Evolutionary conservation across 2,113 vertebrate species (phyloP).

Genomic region (Myodes glareolus): DNA sequence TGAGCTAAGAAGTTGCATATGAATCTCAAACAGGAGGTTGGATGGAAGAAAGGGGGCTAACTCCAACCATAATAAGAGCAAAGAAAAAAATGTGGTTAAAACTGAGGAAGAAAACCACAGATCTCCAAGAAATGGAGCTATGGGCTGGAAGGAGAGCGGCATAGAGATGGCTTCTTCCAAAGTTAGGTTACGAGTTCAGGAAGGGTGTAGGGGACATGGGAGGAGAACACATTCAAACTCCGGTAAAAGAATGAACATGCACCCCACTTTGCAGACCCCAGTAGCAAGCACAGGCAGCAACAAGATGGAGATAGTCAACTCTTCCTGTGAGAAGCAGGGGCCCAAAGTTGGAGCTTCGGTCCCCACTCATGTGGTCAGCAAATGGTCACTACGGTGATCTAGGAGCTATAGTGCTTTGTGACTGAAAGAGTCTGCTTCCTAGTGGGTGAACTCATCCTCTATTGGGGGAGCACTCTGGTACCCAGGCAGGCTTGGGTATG

Average conservation of each 20-base stretch:
- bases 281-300: neutral
- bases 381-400: neutral
- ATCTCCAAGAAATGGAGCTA: neutral
- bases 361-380: neutral
- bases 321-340: neutral
- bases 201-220: too few species aligned
- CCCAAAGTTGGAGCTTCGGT: neutral
- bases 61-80: slow-evolving; percentile 45
- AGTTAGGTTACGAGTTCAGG: neutral
- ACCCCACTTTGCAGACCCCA: neutral
- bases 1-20: neutral
- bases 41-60: neutral
- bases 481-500: neutral
- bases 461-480: neutral
- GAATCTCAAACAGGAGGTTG: neutral
- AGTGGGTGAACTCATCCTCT: too few species aligned
- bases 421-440: neutral
- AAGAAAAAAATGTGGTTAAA: neutral
- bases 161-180: slow-evolving; percentile 25
- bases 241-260: neutral
- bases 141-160: neutral
- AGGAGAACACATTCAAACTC: neutral
- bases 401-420: neutral
- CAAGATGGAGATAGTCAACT: too few species aligned
- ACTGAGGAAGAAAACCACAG: slow-evolving; percentile 15